A percentile compares a stretch with the other conserved stretches of the same genome.
Conservation (phyloP, 1,140 invertebrate genomes). For the Euwallacea similis region DNA sequence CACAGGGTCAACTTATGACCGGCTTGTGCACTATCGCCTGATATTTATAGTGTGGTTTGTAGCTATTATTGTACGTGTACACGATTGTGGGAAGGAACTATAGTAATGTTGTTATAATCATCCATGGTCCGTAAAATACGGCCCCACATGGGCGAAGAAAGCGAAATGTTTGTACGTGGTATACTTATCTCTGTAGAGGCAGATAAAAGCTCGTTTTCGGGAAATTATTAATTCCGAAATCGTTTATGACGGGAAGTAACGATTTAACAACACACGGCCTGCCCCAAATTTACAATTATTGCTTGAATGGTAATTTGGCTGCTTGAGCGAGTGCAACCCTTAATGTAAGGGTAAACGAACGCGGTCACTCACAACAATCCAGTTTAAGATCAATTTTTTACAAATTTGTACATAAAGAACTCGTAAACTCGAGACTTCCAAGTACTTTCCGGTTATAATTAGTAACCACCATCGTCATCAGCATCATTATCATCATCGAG, state of each 20-base stretch:
- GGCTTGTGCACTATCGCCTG: conserved; percentile 17
- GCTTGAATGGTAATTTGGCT: not conserved
- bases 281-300: conserved; percentile 5
- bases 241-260: conserved; percentile 4
- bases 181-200: not conserved
- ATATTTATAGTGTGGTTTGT: conserved; percentile 23
- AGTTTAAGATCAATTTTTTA: too few relatives aligned
- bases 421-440: too few relatives aligned
- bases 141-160: not conserved
- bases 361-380: conserved; percentile 6
- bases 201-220: not conserved
- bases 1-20: conserved; percentile 31
- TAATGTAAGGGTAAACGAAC: not conserved
- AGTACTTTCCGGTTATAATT: not conserved
- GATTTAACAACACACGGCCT: conserved; percentile 6
- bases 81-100: conserved; percentile 17
- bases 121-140: not conserved
- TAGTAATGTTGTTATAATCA: conserved; percentile 2
- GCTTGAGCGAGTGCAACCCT: not conserved
- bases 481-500: not conserved
- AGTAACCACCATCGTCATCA: not conserved
- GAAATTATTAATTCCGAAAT: not conserved
- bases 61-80: conserved; percentile 15
- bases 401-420: too few relatives aligned
- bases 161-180: not conserved